A percentile compares a stretch with the other conserved stretches of the same genome.
Evolutionary conservation across 2,113 vertebrate species (phyloP).

Genomic region (Psilopsiagon aymara): DNA sequence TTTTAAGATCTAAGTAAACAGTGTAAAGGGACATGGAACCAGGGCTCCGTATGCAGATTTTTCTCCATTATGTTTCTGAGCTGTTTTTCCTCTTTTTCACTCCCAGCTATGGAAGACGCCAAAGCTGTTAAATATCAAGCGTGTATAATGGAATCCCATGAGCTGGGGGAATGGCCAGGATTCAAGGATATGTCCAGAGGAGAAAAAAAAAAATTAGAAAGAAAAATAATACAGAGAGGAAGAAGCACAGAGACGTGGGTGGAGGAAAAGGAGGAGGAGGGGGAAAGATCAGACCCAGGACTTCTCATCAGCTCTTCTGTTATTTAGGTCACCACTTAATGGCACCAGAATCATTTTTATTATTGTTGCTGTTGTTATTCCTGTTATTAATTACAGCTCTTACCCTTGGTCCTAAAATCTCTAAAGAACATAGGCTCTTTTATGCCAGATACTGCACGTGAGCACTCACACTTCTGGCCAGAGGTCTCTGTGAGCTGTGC

Average conservation of each 20-base stretch:
- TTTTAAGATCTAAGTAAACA: slow-evolving; percentile 63
- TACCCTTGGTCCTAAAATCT: not conserved
- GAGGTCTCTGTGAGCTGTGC: not conserved
- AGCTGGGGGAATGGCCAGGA: slow-evolving; percentile 57
- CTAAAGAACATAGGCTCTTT: not conserved
- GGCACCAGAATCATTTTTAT: not conserved
- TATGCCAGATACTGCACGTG: not conserved
- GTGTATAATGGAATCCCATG: slow-evolving; percentile 55
- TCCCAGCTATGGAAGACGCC: slow-evolving; percentile 43
- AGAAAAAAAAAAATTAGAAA: slow-evolving; percentile 3
- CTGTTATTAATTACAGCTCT: not conserved
- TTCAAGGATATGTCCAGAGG: slow-evolving; percentile 60
- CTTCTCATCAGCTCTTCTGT: not conserved
- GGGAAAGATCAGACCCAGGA: not conserved
- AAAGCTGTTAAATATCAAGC: slow-evolving; percentile 33
- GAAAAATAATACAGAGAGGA: slow-evolving; percentile 15
- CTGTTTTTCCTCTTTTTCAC: slow-evolving; percentile 45
- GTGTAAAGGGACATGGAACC: slow-evolving; percentile 65
- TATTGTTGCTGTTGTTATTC: not conserved
- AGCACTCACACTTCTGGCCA: not conserved
- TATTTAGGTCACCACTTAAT: slow-evolving; percentile 15
- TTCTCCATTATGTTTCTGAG: slow-evolving; percentile 10
- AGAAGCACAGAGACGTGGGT: not conserved
- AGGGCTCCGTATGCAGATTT: slow-evolving; percentile 47
- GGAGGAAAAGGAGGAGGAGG: not conserved